These are phyloP conservation scores for Pteromalus puparum DNA, from an alignment of 1,140 invertebrate species.

Conservation along the genomic window DNA sequence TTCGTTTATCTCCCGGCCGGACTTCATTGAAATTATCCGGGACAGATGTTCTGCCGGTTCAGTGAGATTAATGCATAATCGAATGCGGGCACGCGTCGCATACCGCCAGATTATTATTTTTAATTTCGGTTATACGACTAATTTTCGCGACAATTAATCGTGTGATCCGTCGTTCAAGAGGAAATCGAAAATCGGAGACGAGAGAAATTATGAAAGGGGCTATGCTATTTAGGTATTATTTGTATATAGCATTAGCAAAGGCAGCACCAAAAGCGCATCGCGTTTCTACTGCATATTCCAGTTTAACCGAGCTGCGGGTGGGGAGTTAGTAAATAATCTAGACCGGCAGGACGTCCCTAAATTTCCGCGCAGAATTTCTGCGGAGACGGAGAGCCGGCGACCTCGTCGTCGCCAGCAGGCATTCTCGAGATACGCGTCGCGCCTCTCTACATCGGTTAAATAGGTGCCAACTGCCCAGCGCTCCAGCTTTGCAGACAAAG, in stretches of 20 bases:
- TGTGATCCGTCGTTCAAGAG: no score
- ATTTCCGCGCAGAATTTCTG: slow-evolving; percentile 34
- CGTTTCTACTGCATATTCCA: slow-evolving; percentile 22
- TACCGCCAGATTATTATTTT: background rate
- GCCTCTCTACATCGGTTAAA: slow-evolving; percentile 32
- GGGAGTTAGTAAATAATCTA: slow-evolving; percentile 49
- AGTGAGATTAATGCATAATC: background rate
- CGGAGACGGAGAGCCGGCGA: background rate
- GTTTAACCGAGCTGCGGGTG: background rate
- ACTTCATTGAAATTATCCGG: background rate
- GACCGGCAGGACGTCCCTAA: slow-evolving; percentile 42
- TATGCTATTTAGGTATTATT: no score
- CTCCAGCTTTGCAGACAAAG: background rate
- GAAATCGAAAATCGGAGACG: no score
- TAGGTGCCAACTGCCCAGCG: slow-evolving; percentile 7
- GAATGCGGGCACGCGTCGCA: background rate
- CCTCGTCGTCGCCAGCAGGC: background rate
- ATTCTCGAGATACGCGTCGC: background rate
- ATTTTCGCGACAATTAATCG: background rate
- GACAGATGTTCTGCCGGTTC: background rate
- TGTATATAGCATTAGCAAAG: background rate
- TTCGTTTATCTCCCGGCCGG: background rate
- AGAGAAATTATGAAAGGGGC: no score
- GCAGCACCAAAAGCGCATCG: slow-evolving; percentile 16
- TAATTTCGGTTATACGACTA: background rate